phyloP scores from a whole-genome alignment of 2,113 vertebrate genomes.

The Ploceus nigricollis region DNA sequence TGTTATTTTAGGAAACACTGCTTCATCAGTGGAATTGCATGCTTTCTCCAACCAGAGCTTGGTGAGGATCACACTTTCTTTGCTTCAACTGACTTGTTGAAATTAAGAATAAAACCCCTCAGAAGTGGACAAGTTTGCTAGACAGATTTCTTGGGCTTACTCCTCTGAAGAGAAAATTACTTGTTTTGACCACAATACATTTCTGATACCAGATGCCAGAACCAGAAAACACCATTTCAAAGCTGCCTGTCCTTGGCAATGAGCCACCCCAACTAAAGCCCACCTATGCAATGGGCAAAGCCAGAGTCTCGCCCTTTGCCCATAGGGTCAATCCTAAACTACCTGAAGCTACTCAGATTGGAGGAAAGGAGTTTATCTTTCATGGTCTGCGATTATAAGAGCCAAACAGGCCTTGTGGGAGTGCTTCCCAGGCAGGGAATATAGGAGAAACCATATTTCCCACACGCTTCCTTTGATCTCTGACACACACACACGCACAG shows the following conservation, averaged over 20 bases:
- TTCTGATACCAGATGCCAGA: not conserved
- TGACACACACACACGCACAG: not conserved
- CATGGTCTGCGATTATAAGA: not conserved
- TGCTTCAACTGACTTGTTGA: not conserved
- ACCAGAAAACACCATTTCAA: not conserved
- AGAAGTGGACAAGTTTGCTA: not conserved
- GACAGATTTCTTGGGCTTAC: not conserved
- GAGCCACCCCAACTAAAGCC: not conserved
- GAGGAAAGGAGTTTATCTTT: not conserved
- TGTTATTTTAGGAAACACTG: constrained; percentile 74
- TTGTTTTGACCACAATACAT: not conserved
- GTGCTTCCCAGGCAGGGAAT: not conserved
- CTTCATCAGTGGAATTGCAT: constrained; percentile 45
- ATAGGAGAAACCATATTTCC: not conserved
- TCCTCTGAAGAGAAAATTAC: not conserved
- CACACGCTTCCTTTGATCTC: not conserved
- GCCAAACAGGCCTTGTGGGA: not conserved
- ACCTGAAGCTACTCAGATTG: not conserved
- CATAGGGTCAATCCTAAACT: not conserved
- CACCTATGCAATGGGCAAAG: not conserved
- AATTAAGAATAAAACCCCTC: not conserved
- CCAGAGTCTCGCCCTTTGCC: not conserved
- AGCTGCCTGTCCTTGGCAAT: not conserved
- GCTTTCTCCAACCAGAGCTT: constrained; percentile 45
- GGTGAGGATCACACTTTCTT: not conserved